Conservation (phyloP, 2,888 invertebrate species). For the Agonopterix alstromeriana region DNA sequence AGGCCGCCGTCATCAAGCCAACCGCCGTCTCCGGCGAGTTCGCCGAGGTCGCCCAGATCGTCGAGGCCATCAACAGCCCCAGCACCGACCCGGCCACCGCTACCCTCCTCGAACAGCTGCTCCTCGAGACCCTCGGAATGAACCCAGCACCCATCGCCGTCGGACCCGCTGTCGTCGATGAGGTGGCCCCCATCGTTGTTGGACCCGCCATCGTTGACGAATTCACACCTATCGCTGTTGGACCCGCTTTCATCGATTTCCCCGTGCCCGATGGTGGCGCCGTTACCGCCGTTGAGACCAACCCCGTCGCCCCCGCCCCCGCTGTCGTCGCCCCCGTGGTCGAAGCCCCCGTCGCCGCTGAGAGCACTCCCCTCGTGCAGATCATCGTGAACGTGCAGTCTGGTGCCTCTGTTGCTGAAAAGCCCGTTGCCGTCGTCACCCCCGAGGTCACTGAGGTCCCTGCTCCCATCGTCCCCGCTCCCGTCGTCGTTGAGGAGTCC, state of each 20-base stretch:
- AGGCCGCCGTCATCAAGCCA: conserved; percentile 28
- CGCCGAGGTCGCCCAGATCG: conserved; percentile 31
- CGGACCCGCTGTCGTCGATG: conserved; percentile 9
- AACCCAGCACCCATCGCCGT: conserved; percentile 7
- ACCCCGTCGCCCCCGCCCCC: conserved; percentile 1
- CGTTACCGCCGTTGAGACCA: conserved; percentile 5
- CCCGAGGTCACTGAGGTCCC: conserved; percentile 10
- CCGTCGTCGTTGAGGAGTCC: conserved; percentile 24
- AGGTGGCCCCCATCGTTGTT: conserved; percentile 2
- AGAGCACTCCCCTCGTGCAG: conserved; percentile 8
- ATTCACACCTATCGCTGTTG: conserved; percentile 3
- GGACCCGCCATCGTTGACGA: conserved; percentile 11
- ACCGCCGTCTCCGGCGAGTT: conserved; percentile 14
- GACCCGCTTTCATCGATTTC: conserved; percentile 15
- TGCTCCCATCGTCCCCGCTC: conserved; percentile 14
- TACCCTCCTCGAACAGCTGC: conserved; percentile 15
- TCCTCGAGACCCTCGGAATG: conserved; percentile 17
- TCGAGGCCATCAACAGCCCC: conserved; percentile 44
- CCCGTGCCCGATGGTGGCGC: conserved; percentile 11
- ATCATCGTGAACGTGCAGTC: conserved; percentile 11
- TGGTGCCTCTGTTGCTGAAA: conserved; percentile 1
- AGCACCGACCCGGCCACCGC: conserved; percentile 36
- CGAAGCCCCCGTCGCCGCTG: conserved; percentile 6
- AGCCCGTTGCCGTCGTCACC: conserved; percentile 10
- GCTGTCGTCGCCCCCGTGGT: conserved; percentile 3